These are phyloP conservation scores for Poliocrania exsul DNA, from an alignment of 2,797 vertebrate genomes.

Conservation along the genomic window DNA sequence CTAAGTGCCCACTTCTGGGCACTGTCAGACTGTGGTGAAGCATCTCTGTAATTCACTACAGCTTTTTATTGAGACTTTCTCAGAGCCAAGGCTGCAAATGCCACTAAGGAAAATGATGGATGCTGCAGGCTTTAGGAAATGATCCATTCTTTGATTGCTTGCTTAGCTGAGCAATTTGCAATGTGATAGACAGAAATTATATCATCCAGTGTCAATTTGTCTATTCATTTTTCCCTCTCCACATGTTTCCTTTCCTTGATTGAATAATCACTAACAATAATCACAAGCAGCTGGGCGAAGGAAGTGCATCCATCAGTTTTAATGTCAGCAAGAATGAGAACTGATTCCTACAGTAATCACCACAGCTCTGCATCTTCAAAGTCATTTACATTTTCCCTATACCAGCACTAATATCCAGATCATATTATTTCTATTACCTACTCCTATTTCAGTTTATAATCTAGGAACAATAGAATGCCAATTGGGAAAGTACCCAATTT, in stretches of 20 bases:
- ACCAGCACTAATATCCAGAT: neutral
- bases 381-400: neutral
- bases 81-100: neutral
- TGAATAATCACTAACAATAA: slow-evolving; percentile 63
- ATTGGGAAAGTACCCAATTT: neutral
- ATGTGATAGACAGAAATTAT: slow-evolving; percentile 49
- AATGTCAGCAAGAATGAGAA: slow-evolving; percentile 47
- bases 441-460: neutral
- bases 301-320: slow-evolving; percentile 53
- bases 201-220: slow-evolving; percentile 38
- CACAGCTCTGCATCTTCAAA: neutral
- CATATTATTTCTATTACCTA: neutral
- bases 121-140: slow-evolving; percentile 48
- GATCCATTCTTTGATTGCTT: slow-evolving; percentile 56
- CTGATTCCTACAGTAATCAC: slow-evolving; percentile 9
- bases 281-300: slow-evolving; percentile 60
- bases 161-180: slow-evolving; percentile 53
- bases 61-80: neutral
- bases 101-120: neutral
- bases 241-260: slow-evolving; percentile 48
- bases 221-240: slow-evolving; percentile 52
- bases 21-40: neutral
- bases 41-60: neutral
- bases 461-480: neutral
- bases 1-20: neutral